These are phyloP conservation scores for Zeus faber DNA, from an alignment of 2,113 vertebrate genomes.

Conservation along the genomic window DNA sequence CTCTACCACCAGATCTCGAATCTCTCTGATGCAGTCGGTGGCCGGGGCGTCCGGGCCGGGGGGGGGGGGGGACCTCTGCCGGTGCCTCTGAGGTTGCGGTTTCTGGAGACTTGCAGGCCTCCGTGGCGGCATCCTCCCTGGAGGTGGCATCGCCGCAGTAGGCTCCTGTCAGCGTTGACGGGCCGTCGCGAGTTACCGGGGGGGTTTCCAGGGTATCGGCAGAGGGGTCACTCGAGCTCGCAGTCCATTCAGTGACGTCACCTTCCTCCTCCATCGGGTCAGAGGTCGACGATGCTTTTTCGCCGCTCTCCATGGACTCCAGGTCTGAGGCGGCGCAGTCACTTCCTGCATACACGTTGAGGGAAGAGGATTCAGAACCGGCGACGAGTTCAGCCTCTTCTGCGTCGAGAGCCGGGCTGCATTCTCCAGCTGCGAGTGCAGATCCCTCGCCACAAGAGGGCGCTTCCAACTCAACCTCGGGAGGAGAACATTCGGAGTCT, in stretches of 20 bases:
- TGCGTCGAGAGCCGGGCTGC: background rate
- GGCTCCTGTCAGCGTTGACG: background rate
- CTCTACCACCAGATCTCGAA: conserved; percentile 66
- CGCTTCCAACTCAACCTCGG: conserved; percentile 5
- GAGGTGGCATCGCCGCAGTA: background rate
- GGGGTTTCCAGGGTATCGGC: conserved; percentile 1
- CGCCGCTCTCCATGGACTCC: conserved; percentile 18
- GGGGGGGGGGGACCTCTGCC: background rate
- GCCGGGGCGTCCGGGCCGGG: conserved; percentile 9
- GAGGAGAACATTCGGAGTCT: too few species aligned
- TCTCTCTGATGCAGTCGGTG: conserved; percentile 59
- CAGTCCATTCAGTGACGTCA: background rate
- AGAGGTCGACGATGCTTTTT: conserved; percentile 24
- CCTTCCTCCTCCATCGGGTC: conserved; percentile 13
- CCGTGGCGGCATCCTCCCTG: too few species aligned
- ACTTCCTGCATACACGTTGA: conserved; percentile 20
- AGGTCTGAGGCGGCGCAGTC: conserved; percentile 23
- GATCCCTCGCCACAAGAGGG: conserved; percentile 39
- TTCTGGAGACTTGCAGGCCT: too few species aligned
- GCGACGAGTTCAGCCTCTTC: background rate
- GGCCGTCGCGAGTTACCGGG: background rate
- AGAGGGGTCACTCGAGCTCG: background rate
- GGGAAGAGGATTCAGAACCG: conserved; percentile 15
- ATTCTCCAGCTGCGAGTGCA: background rate
- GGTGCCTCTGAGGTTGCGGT: background rate